phyloP scores from a whole-genome alignment of 2,888 invertebrate species.

The Drosophila meridionalis region DNA sequence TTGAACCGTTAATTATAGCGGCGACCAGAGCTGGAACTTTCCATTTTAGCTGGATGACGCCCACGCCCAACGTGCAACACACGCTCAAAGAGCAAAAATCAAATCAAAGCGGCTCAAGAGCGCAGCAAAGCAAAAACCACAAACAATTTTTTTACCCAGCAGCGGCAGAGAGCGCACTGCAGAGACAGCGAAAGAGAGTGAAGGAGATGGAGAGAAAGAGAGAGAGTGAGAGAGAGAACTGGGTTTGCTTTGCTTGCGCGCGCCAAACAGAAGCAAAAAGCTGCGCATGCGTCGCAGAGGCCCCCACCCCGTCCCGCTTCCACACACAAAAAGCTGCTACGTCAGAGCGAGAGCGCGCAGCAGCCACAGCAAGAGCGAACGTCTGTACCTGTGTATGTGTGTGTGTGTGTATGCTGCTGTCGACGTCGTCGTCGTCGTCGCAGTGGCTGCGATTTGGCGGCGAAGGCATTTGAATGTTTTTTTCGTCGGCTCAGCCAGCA shows the following conservation, averaged over 20 bases:
- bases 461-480: conserved; percentile 84
- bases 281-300: conserved; percentile 68
- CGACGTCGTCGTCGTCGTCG: conserved; percentile 43
- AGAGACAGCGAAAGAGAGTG: conserved; percentile 5
- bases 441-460: conserved; percentile 74
- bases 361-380: conserved; percentile 47
- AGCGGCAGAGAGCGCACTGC: conserved; percentile 5
- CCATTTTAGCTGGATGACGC: conserved; percentile 36
- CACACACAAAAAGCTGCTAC: conserved; percentile 32
- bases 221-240: conserved; percentile 38
- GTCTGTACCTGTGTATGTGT: conserved; percentile 13
- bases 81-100: conserved; percentile 51
- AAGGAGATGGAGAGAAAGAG: not conserved
- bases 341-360: conserved; percentile 56
- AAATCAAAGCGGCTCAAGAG: conserved; percentile 77
- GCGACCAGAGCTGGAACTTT: conserved; percentile 30
- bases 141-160: conserved; percentile 68
- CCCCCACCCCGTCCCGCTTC: conserved; percentile 34
- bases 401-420: conserved; percentile 15
- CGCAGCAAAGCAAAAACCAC: conserved; percentile 64
- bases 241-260: conserved; percentile 41
- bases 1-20: conserved; percentile 1
- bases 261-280: conserved; percentile 70
- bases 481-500: conserved; percentile 83
- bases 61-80: conserved; percentile 7